phyloP scores from a whole-genome alignment of 1,140 invertebrate genomes.

The Planococcus citri region DNA sequence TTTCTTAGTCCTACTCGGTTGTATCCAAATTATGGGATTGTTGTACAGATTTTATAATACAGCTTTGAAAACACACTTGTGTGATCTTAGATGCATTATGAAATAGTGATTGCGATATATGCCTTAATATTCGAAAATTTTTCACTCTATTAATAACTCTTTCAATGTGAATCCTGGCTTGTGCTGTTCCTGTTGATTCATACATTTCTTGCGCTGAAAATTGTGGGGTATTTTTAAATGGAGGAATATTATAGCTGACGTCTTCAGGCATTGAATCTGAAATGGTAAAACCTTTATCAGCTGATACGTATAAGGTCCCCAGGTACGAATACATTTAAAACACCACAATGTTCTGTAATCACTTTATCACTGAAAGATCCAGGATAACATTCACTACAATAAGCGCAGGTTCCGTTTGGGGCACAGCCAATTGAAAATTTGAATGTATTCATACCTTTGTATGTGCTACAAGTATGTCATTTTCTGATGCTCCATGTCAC shows the following conservation, averaged over 20 bases:
- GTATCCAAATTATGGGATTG: too few relatives aligned
- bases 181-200: neutral
- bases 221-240: conserved; percentile 8
- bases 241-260: conserved; percentile 13
- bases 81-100: neutral
- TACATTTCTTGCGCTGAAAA: conserved; percentile 8
- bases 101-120: neutral
- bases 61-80: conserved; percentile 18
- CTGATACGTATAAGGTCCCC: conserved; percentile 20
- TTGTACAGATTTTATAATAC: too few relatives aligned
- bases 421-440: conserved; percentile 25
- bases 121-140: conserved; percentile 10
- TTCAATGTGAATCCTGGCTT: conserved; percentile 21
- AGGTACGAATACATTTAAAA: conserved; percentile 3
- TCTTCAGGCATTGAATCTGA: neutral
- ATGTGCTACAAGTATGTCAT: conserved; percentile 22
- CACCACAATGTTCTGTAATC: conserved; percentile 24
- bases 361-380: conserved; percentile 25
- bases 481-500: conserved; percentile 18
- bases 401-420: conserved; percentile 25
- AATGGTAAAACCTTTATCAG: conserved; percentile 21
- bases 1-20: too few relatives aligned
- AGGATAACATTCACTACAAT: conserved; percentile 23
- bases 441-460: conserved; percentile 25
- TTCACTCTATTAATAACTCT: neutral